Evolutionary conservation across 2,113 vertebrate genomes (phyloP), one percentile per base, ranked within the genome.

Genomic region (Salvator merianae): DNA sequence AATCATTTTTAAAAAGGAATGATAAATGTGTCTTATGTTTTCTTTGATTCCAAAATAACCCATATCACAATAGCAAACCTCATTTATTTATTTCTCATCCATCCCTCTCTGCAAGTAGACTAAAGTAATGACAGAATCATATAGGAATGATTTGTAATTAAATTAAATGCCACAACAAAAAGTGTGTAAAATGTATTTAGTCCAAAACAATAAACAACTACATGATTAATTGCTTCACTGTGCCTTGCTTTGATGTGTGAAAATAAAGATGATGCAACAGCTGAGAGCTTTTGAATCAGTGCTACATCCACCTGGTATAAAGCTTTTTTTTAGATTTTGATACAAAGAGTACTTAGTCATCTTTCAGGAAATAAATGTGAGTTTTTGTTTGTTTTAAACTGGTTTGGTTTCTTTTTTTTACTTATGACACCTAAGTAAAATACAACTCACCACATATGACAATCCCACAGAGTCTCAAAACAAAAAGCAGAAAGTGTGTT

Each of bases 151-250:
- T 88, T 90, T 93, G 65, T 87, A 94, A 91, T 94, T 92, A 93
- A 93, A 93, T 94, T 91, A 91, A 93, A 91, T 88, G 93, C 88
- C 87, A 88, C 76, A 90, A 91, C 85, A 94, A 93, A 94, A 94
- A 50, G 32, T 86, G 65, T 87, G 10, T 55, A 91, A 94, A 94
- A 92, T 91, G 83, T 50, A 91, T 91, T 93, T 93, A 90, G 81
- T 91, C 30, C 50, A 86, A 88, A 93, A 94, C 83, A 92, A 91
- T 93, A 93, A 93, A 91, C 79, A 91, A 92, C 70, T 34, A 12
- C 34, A 90, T 93, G 91, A 95, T 94, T 93, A 94, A 93, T 92
- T 95, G 50, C 85, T 93, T 93, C 81, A 90, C 87, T 92, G 89
- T 92, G 62, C 53, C 63, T 91, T 43, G n/a, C 10, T 91, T 87